Conservation (phyloP, 64 coral and sea anemone species). For the Platygyra sinensis region DNA sequence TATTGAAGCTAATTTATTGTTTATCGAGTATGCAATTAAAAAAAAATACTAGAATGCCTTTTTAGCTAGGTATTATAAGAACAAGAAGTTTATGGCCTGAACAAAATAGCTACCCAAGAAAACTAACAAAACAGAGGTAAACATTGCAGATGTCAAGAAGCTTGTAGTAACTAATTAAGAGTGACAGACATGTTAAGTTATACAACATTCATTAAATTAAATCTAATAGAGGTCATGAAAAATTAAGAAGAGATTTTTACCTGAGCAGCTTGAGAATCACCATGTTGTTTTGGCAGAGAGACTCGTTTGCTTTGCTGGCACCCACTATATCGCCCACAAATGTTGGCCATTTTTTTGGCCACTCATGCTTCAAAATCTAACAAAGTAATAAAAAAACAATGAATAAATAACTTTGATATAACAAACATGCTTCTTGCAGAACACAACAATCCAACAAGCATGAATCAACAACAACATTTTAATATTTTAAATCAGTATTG, state of each 20-base stretch:
- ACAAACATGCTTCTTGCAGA: not conserved
- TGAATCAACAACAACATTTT: not conserved
- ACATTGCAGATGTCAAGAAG: no score
- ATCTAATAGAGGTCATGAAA: not conserved
- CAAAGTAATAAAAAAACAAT: constrained; percentile 5
- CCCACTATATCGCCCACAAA: constrained; percentile 98
- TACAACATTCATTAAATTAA: not conserved
- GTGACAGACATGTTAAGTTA: not conserved
- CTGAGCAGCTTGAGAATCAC: constrained; percentile 94
- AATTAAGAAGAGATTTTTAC: constrained; percentile 31
- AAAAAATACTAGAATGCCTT: no score
- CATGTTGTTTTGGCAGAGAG: constrained; percentile 99
- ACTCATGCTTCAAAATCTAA: constrained; percentile 98
- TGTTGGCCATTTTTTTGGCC: constrained; percentile 97
- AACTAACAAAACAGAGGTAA: no score
- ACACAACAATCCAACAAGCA: not conserved
- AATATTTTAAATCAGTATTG: not conserved
- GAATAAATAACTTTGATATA: not conserved
- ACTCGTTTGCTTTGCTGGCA: constrained; percentile 98
- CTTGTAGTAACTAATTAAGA: not conserved
- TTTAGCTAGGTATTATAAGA: no score
- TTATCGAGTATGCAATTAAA: no score
- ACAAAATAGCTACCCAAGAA: no score
- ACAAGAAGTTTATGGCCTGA: no score
- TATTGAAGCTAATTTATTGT: no score